These are phyloP conservation scores for Tetramorium simillimum DNA, from an alignment of 1,140 invertebrate species.

Conservation along the genomic window DNA sequence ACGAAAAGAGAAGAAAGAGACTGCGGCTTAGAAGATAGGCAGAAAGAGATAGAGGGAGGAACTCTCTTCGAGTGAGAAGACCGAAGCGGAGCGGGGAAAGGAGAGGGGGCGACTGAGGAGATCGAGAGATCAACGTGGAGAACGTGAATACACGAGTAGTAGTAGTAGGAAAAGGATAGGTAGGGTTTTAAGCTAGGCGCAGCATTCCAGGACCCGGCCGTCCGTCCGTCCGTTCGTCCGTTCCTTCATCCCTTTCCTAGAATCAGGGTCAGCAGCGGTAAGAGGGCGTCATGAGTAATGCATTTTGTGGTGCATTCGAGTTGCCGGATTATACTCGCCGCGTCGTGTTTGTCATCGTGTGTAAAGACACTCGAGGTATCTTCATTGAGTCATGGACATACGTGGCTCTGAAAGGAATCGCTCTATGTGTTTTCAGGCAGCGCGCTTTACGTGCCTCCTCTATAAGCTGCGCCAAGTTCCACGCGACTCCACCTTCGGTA, in stretches of 20 bases:
- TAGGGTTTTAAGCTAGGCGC: constrained; percentile 58
- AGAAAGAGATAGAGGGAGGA: constrained; percentile 60
- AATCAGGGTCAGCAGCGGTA: constrained; percentile 68
- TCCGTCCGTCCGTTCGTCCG: constrained; percentile 32
- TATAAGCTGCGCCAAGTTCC: background rate
- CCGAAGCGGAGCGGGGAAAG: constrained; percentile 31
- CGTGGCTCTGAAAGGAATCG: constrained; percentile 6
- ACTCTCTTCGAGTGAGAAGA: constrained; percentile 49
- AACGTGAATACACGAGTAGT: constrained; percentile 15
- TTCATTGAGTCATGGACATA: constrained; percentile 29
- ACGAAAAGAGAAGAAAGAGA: constrained; percentile 46
- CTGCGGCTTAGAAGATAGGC: constrained; percentile 47
- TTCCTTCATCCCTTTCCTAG: constrained; percentile 68
- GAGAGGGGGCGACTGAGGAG: constrained; percentile 7
- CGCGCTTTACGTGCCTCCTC: background rate
- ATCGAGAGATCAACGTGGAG: constrained; percentile 29
- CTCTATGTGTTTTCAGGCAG: background rate
- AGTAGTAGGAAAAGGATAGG: constrained; percentile 30
- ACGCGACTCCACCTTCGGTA: constrained; percentile 21
- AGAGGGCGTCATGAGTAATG: constrained; percentile 22
- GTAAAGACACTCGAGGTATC: constrained; percentile 30
- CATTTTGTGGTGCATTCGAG: constrained; percentile 57
- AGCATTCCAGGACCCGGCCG: constrained; percentile 65
- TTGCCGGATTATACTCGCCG: constrained; percentile 29
- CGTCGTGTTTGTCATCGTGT: constrained; percentile 29